Conservation (phyloP, 2,113 vertebrate species). For the Electrona antarctica region DNA sequence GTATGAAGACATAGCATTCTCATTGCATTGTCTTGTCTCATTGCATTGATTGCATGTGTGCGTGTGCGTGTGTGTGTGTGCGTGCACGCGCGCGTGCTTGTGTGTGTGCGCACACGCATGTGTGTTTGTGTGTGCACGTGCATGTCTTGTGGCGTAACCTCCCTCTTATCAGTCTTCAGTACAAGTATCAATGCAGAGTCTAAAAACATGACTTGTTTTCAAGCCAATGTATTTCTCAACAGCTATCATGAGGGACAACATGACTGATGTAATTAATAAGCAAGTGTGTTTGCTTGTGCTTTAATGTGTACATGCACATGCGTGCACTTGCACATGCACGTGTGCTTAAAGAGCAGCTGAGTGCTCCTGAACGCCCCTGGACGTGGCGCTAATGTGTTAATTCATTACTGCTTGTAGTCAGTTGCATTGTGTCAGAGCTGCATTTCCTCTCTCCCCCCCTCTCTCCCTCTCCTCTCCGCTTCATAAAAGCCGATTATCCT, state of each 20-base stretch:
- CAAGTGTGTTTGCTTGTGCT: slow-evolving; percentile 38
- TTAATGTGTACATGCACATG: slow-evolving; percentile 53
- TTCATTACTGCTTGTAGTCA: slow-evolving; percentile 75
- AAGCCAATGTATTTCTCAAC: slow-evolving; percentile 17
- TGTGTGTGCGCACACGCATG: neutral
- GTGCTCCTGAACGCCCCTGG: slow-evolving; percentile 64
- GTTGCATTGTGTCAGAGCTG: slow-evolving; percentile 71
- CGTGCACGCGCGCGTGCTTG: slow-evolving; percentile 3
- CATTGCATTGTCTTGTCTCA: slow-evolving; percentile 31
- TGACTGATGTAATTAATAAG: slow-evolving; percentile 72
- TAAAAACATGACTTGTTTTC: slow-evolving; percentile 22
- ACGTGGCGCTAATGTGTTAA: slow-evolving; percentile 75
- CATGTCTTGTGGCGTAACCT: slow-evolving; percentile 21
- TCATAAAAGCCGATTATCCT: slow-evolving; percentile 85
- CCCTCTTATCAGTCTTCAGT: slow-evolving; percentile 42
- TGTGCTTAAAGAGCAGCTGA: slow-evolving; percentile 72
- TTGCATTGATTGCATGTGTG: neutral
- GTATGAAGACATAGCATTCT: slow-evolving; percentile 44
- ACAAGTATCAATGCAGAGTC: slow-evolving; percentile 49
- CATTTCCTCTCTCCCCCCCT: slow-evolving; percentile 52
- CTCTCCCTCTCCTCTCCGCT: slow-evolving; percentile 62
- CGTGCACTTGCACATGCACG: slow-evolving; percentile 6
- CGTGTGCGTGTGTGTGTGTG: slow-evolving; percentile 24
- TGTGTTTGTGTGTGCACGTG: no score
- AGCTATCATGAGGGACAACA: slow-evolving; percentile 48